Evolutionary conservation across 1,140 invertebrate genomes (phyloP).

Genomic region (Macrotrachela quadricornifera): DNA sequence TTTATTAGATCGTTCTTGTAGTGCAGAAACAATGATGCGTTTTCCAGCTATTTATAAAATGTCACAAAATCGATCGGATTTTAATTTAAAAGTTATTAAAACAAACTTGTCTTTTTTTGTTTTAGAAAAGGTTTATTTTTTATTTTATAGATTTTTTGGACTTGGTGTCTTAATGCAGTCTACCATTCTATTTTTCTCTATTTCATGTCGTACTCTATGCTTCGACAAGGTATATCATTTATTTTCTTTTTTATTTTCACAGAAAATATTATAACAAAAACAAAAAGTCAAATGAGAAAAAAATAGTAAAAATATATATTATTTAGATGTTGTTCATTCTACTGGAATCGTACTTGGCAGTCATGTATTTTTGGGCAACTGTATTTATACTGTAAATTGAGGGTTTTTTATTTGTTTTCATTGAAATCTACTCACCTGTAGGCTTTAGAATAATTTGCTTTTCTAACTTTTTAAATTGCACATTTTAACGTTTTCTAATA

Average conservation of each 20-base stretch:
- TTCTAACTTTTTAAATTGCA: not conserved
- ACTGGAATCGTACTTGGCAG: no score
- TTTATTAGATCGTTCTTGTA: slow-evolving; percentile 4
- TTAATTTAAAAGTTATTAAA: not conserved
- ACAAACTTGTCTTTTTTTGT: not conserved
- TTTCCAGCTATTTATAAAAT: slow-evolving; percentile 7
- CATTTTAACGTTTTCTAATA: no score
- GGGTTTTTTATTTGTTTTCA: no score
- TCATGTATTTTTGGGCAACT: no score
- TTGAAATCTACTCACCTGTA: not conserved
- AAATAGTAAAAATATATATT: no score
- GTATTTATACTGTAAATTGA: no score
- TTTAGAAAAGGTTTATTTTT: not conserved
- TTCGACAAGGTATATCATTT: slow-evolving; percentile 35
- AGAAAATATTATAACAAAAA: no score
- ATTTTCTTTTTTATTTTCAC: no score
- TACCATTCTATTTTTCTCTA: slow-evolving; percentile 80
- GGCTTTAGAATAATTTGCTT: not conserved
- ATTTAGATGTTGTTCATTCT: no score
- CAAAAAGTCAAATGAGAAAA: no score
- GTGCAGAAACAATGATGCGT: not conserved
- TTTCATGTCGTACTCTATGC: slow-evolving; percentile 60
- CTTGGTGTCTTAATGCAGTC: slow-evolving; percentile 81
- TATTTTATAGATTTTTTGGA: slow-evolving; percentile 57
- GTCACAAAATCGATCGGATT: slow-evolving; percentile 5